phyloP scores from a whole-genome alignment of 2,797 vertebrate genomes.

The Holocentrus rufus region DNA sequence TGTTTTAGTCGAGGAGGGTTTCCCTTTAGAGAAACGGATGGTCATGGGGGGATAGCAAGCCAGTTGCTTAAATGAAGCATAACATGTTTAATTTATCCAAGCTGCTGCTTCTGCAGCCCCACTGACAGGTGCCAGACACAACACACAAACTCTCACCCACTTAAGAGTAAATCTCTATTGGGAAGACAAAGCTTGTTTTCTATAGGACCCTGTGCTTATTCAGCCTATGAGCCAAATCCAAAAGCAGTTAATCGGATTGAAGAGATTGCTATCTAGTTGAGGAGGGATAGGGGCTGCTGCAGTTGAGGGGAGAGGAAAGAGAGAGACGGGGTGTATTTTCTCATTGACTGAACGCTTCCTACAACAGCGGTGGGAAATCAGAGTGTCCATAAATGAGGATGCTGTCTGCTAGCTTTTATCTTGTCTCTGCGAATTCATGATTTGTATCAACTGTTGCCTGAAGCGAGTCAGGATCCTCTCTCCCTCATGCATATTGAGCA shows the following conservation, averaged over 20 bases:
- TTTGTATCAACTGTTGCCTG: slow-evolving; percentile 65
- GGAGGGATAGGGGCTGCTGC: slow-evolving; percentile 34
- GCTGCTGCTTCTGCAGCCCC: slow-evolving; percentile 58
- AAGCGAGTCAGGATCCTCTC: slow-evolving; percentile 36
- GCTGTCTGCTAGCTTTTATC: slow-evolving; percentile 61
- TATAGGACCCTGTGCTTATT: slow-evolving; percentile 46
- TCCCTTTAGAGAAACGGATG: slow-evolving; percentile 40
- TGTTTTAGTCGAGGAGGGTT: slow-evolving; percentile 57
- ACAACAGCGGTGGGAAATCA: slow-evolving; percentile 44
- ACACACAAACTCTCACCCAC: slow-evolving; percentile 55
- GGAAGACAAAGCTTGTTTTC: slow-evolving; percentile 49
- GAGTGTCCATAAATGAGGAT: slow-evolving; percentile 56
- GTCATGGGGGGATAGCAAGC: slow-evolving; percentile 46
- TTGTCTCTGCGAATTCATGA: slow-evolving; percentile 64
- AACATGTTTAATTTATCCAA: slow-evolving; percentile 76
- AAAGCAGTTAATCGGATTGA: slow-evolving; percentile 72
- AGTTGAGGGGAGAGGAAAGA: slow-evolving; percentile 9
- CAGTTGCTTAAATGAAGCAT: slow-evolving; percentile 66
- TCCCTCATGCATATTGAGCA: slow-evolving; percentile 42
- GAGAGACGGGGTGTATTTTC: slow-evolving; percentile 14
- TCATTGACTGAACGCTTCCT: slow-evolving; percentile 48
- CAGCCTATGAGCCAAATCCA: slow-evolving; percentile 54
- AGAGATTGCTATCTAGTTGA: slow-evolving; percentile 58
- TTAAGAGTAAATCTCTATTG: slow-evolving; percentile 35
- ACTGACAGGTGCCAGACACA: slow-evolving; percentile 72